These are phyloP conservation scores for Chaetodon auriga DNA, from an alignment of 2,113 vertebrate genomes.

Conservation along the genomic window DNA sequence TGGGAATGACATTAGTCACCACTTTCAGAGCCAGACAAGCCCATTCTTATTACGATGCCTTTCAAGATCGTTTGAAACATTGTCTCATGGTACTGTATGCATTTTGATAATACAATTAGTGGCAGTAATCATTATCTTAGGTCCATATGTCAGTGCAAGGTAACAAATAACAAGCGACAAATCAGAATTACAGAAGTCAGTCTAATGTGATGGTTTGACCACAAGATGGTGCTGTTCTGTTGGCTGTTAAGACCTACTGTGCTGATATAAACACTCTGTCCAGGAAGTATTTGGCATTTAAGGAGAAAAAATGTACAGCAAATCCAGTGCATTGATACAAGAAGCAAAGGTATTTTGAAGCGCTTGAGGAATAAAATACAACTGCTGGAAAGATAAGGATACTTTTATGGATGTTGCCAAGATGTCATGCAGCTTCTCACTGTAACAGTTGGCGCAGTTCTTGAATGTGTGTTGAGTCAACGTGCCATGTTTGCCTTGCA, in stretches of 20 bases:
- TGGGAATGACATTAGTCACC: not conserved
- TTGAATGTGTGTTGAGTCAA: constrained; percentile 27
- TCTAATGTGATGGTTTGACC: not conserved
- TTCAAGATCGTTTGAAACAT: not conserved
- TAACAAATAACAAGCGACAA: not conserved
- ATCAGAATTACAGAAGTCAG: not conserved
- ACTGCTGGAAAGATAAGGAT: not conserved
- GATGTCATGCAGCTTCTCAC: not conserved
- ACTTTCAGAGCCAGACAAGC: not conserved
- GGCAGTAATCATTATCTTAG: not conserved
- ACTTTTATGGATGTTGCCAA: not conserved
- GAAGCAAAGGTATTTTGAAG: not conserved
- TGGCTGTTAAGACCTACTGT: not conserved
- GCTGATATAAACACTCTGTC: not conserved
- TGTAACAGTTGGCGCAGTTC: not conserved
- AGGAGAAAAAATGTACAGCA: not conserved
- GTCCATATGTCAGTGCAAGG: not conserved
- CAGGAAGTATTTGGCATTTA: not conserved
- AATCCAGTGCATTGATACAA: not conserved
- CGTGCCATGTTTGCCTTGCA: constrained; percentile 34
- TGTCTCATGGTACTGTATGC: not conserved
- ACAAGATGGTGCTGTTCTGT: constrained; percentile 1
- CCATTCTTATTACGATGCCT: not conserved
- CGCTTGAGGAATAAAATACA: not conserved
- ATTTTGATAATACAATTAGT: not conserved